A percentile compares a stretch with the other conserved stretches of the same genome.
Evolutionary conservation across 2,797 vertebrate genomes (phyloP).

Genomic region (Nyctalus aviator): DNA sequence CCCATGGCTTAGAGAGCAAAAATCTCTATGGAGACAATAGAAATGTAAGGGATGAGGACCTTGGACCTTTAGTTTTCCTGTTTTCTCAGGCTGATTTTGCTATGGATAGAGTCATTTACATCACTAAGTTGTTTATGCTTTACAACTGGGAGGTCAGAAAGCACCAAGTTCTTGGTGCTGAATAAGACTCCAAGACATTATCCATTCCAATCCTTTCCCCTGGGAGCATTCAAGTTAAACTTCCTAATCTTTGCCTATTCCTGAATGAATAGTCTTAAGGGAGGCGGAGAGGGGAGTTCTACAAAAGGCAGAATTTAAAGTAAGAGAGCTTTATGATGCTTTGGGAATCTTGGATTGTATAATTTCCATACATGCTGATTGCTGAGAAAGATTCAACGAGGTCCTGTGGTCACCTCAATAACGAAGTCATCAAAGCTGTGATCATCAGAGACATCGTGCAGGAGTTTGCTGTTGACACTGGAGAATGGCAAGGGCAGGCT

Average conservation of each 20-base stretch:
- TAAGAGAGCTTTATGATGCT: neutral
- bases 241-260: slow-evolving; percentile 7
- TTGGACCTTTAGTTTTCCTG: neutral
- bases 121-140: neutral
- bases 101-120: neutral
- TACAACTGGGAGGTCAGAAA: neutral
- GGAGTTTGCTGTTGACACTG: neutral
- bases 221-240: neutral
- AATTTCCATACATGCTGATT: neutral
- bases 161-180: neutral
- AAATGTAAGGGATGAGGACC: neutral
- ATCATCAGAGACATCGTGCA: neutral
- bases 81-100: neutral
- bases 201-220: neutral
- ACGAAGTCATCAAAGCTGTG: neutral
- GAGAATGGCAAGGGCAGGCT: neutral
- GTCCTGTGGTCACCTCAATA: neutral
- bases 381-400: slow-evolving; percentile 16
- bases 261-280: neutral
- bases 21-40: neutral
- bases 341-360: neutral
- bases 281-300: accelerated
- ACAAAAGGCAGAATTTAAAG: neutral
- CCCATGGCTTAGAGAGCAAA: slow-evolving; percentile 25
- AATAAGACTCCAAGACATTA: neutral